Percentiles rank a stretch among this genome's conserved stretches.
These are phyloP conservation scores for Leptinotarsa haldemani DNA, from an alignment of 2,888 invertebrate genomes.

Conservation along the genomic window DNA sequence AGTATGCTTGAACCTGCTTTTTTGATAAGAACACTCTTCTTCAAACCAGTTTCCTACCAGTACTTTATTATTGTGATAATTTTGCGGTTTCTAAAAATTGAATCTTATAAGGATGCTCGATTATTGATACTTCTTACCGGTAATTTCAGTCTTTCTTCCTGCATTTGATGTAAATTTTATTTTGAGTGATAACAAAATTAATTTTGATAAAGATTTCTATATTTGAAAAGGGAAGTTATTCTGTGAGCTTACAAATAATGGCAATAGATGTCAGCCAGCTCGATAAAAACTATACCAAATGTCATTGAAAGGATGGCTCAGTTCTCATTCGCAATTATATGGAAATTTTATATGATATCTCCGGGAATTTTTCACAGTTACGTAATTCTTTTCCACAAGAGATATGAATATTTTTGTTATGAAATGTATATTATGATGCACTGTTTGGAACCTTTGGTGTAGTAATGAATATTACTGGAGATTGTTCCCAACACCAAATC, in stretches of 20 bases:
- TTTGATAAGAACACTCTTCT: conserved; percentile 43
- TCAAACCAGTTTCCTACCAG: conserved; percentile 55
- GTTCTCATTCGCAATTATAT: too few relatives aligned
- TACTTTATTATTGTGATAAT: conserved; percentile 46
- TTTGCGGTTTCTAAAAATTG: conserved; percentile 44
- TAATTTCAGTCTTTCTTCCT: conserved; percentile 25
- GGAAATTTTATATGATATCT: too few relatives aligned
- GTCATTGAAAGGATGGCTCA: too few relatives aligned
- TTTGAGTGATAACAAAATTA: not conserved
- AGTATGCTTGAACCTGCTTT: conserved; percentile 43
- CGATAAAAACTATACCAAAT: too few relatives aligned
- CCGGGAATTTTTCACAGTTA: too few relatives aligned
- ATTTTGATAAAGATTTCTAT: not conserved
- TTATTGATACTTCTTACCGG: conserved; percentile 8
- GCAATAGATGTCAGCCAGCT: not conserved
- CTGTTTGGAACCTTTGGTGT: too few relatives aligned
- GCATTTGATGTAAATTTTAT: conserved; percentile 23
- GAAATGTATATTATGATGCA: too few relatives aligned
- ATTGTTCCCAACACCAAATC: too few relatives aligned
- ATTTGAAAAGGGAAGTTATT: not conserved
- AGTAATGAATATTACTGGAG: too few relatives aligned
- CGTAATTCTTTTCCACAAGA: too few relatives aligned
- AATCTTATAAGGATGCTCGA: not conserved
- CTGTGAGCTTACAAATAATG: not conserved
- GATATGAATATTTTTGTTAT: too few relatives aligned